Conservation (phyloP, 1,140 invertebrate genomes). For the Conus betulinus region DNA sequence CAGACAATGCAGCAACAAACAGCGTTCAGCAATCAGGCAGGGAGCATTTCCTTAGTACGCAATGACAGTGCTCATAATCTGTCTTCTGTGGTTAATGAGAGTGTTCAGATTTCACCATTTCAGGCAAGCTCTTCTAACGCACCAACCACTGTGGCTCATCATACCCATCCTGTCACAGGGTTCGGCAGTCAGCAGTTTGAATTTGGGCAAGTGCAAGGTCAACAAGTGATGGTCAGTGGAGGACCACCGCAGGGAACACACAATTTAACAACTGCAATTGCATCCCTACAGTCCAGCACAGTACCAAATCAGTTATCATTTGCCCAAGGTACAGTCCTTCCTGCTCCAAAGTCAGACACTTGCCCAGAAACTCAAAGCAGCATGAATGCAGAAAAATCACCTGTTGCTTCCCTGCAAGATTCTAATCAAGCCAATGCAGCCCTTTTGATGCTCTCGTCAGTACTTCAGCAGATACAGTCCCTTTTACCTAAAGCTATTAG, state of each 20-base stretch:
- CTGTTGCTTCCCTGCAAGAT: slow-evolving; percentile 23
- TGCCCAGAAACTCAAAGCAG: neutral
- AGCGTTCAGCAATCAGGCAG: neutral
- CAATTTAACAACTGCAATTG: neutral
- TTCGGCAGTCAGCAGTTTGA: neutral
- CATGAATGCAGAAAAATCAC: slow-evolving; percentile 7
- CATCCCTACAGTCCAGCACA: neutral
- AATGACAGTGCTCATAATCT: slow-evolving; percentile 17
- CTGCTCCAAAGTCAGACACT: neutral
- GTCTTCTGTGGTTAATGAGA: neutral
- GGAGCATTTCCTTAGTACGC: neutral
- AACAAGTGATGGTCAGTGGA: neutral
- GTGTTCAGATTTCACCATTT: neutral
- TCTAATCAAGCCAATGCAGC: slow-evolving; percentile 8
- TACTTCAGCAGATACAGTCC: slow-evolving; percentile 1
- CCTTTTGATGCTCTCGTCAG: neutral
- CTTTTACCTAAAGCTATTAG: slow-evolving; percentile 6
- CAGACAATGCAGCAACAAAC: slow-evolving; percentile 10
- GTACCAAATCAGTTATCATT: neutral
- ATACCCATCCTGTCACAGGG: neutral
- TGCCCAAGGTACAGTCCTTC: neutral
- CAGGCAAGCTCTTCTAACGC: neutral
- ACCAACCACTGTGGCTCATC: neutral
- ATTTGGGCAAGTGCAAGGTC: neutral
- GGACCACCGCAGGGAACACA: neutral